These are phyloP conservation scores for Diaperis boleti DNA, from an alignment of 2,888 invertebrate species.

Conservation along the genomic window DNA sequence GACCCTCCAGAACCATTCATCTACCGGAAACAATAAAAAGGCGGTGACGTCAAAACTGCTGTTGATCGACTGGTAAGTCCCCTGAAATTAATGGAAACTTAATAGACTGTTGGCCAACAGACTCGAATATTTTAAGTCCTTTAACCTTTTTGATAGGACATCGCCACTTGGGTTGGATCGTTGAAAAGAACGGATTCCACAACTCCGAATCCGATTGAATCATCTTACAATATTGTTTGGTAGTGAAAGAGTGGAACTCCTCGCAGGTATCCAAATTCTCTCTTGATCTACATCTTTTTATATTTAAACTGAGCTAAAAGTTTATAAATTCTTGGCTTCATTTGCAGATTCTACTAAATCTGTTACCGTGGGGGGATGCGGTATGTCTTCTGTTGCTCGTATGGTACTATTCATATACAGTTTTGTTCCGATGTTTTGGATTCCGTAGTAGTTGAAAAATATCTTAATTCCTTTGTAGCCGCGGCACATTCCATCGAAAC, in stretches of 20 bases:
- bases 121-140: background rate
- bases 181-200: slow-evolving; percentile 39
- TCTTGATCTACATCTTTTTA: slow-evolving; percentile 41
- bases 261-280: slow-evolving; percentile 47
- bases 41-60: slow-evolving; percentile 43
- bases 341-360: background rate
- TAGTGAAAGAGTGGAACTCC: slow-evolving; percentile 42
- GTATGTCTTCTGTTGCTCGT: slow-evolving; percentile 37
- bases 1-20: slow-evolving; percentile 47
- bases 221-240: slow-evolving; percentile 43
- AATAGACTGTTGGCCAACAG: slow-evolving; percentile 2
- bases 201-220: slow-evolving; percentile 37
- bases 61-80: slow-evolving; percentile 40
- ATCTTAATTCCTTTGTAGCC: slow-evolving; percentile 41
- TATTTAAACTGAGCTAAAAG: slow-evolving; percentile 40
- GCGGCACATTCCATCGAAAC: slow-evolving; percentile 44
- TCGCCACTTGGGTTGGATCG: slow-evolving; percentile 39
- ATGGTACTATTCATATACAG: slow-evolving; percentile 38
- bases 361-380: slow-evolving; percentile 31
- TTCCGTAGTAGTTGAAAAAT: slow-evolving; percentile 35
- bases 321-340: background rate
- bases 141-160: slow-evolving; percentile 46
- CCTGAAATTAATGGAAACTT: slow-evolving; percentile 35
- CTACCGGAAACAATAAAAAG: slow-evolving; percentile 45
- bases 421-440: slow-evolving; percentile 20